Evolutionary conservation across 2,797 vertebrate genomes (phyloP), one percentile per base, ranked within the genome.

Genomic region (Dipus sagitta): DNA sequence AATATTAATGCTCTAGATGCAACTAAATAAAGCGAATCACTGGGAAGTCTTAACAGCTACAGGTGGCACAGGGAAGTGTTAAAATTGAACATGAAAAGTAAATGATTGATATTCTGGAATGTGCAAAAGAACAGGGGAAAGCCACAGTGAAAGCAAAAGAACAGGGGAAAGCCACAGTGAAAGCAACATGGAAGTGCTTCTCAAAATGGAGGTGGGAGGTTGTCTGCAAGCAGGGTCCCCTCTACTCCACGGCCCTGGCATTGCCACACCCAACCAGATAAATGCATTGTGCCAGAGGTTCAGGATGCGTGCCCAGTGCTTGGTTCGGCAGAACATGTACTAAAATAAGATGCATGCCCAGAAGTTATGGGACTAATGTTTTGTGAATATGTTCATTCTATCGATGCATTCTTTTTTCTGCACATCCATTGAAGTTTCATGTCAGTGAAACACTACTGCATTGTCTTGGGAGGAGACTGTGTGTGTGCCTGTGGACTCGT

Each of bases 151-250:
- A 14, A 18, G 30, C 7, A 2, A 4, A 42, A 17, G 18, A 80
- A 32, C 76, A 47, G 47, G 23, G 70, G 58, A 76, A 62, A 70
- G 10, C 8, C 11, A 12, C 32, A 4, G 18, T 0, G 1, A 38
- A 14, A 18, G 30, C 7, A 2, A 4, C 13, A 1, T 0, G 1
- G 30, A n/a, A 24, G 30, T 32, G 2, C 7, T 62, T 21, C 42
- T 15, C 70, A 23, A 26, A 42, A 18, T 32, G 28, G 23, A 12
- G n/a, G 10, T 1, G 1, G 38, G 32, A 32, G 11, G 0, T 5
- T 13, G 1, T 10, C 14, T 12, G 6, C 24, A 20, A 7, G 68
- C 34, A 20, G 68, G 6, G 32, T 1, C 34, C 58, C 32, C 32
- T 24, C 18, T 26, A 17, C 18, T 17, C 58, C 38, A 32, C 21